These are phyloP conservation scores for Latrodectus elegans DNA, from an alignment of 2,888 invertebrate species.

Conservation along the genomic window DNA sequence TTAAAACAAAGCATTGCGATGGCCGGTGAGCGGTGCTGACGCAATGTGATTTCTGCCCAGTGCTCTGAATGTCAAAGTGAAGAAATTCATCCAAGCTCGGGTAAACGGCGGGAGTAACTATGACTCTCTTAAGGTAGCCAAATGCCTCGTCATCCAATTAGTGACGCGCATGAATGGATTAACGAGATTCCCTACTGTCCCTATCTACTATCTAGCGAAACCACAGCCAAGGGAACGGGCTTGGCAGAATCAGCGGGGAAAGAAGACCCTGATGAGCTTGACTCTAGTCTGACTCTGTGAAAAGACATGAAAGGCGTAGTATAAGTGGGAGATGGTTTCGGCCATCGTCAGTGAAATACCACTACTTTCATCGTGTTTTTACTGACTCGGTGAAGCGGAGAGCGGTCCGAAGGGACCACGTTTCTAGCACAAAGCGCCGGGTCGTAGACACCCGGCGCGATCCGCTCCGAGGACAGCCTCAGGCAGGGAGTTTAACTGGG, in stretches of 20 bases:
- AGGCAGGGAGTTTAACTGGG: slow-evolving; percentile 82
- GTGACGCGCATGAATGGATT: slow-evolving; percentile 69
- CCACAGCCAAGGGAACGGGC: slow-evolving; percentile 80
- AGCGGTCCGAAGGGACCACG: slow-evolving; percentile 75
- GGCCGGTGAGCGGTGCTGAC: slow-evolving; percentile 74
- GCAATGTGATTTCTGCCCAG: slow-evolving; percentile 77
- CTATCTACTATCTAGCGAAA: slow-evolving; percentile 72
- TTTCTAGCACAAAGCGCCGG: slow-evolving; percentile 73
- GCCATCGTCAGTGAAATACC: slow-evolving; percentile 73
- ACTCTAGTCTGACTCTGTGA: slow-evolving; percentile 81
- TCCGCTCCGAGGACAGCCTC: slow-evolving; percentile 70
- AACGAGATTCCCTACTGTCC: slow-evolving; percentile 67
- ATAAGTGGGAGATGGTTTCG: slow-evolving; percentile 78
- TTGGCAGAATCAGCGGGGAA: slow-evolving; percentile 73
- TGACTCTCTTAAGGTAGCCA: slow-evolving; percentile 33
- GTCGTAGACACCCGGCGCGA: too few species aligned
- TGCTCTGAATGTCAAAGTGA: slow-evolving; percentile 77
- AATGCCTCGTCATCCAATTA: slow-evolving; percentile 66
- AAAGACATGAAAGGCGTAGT: slow-evolving; percentile 81
- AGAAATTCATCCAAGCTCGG: slow-evolving; percentile 75
- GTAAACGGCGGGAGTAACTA: too few species aligned
- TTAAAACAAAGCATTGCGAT: slow-evolving; percentile 77
- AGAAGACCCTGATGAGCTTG: slow-evolving; percentile 80
- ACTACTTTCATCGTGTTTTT: slow-evolving; percentile 79
- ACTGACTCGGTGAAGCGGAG: slow-evolving; percentile 78